These are phyloP conservation scores for Cordilura impudica DNA, from an alignment of 2,888 invertebrate genomes.

Conservation along the genomic window DNA sequence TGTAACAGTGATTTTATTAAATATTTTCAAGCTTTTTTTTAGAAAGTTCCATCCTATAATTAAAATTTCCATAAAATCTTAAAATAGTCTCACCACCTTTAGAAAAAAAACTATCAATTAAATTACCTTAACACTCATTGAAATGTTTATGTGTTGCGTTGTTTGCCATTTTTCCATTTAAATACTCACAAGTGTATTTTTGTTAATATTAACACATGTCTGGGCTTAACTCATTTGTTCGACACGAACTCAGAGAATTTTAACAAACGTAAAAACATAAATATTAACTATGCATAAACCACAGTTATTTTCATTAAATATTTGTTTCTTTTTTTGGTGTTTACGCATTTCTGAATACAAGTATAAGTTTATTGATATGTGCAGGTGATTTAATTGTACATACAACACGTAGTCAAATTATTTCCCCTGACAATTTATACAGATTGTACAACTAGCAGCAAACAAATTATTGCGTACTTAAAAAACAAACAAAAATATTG, in stretches of 20 bases:
- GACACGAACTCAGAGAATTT: not conserved
- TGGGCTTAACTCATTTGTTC: conserved; percentile 12
- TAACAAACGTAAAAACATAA: not conserved
- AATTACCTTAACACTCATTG: not conserved
- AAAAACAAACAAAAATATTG: not conserved
- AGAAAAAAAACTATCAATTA: not conserved
- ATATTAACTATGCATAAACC: not conserved
- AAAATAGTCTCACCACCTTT: no score
- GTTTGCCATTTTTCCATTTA: not conserved
- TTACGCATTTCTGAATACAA: not conserved
- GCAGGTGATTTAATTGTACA: not conserved
- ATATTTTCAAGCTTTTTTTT: not conserved
- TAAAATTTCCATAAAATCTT: not conserved
- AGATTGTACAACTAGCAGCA: not conserved
- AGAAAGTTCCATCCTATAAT: not conserved
- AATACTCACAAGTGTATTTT: not conserved
- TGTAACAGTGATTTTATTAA: not conserved
- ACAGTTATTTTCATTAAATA: not conserved
- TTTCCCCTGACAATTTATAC: conserved; percentile 18
- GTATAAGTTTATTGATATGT: not conserved
- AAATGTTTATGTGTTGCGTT: not conserved
- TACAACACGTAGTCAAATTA: conserved; percentile 1
- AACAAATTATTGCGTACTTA: conserved; percentile 2
- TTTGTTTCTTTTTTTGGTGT: not conserved
- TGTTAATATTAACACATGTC: conserved; percentile 10